Evolutionary conservation across 2,797 vertebrate species (phyloP).

Genomic region (Sebastiscus tertius): DNA sequence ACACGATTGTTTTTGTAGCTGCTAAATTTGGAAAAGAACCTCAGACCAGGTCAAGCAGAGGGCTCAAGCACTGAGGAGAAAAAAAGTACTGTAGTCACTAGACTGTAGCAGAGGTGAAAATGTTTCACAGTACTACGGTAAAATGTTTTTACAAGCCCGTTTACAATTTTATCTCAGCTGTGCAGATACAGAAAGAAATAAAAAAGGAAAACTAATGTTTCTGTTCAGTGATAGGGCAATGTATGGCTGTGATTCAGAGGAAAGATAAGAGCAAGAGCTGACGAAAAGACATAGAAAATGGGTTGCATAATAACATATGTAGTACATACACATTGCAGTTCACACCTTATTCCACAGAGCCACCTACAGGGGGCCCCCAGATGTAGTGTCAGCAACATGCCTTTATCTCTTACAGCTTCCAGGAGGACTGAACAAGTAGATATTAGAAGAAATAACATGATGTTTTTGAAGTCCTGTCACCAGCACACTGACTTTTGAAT

Average conservation of each 20-base stretch:
- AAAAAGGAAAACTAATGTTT: too few relatives aligned
- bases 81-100: neutral
- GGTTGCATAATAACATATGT: neutral
- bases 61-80: neutral
- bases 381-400: neutral
- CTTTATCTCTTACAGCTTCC: neutral
- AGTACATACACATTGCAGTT: neutral
- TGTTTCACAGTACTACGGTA: neutral
- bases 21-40: constrained; percentile 1
- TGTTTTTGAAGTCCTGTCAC: neutral
- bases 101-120: neutral
- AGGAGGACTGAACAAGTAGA: neutral
- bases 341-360: neutral
- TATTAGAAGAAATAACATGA: neutral
- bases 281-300: neutral
- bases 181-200: neutral
- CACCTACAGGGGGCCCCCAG: neutral
- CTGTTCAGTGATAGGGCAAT: neutral
- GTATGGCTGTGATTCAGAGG: too few relatives aligned
- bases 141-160: neutral
- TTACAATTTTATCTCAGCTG: neutral
- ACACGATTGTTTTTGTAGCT: neutral
- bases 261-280: neutral
- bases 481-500: constrained; percentile 34
- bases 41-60: neutral